These are phyloP conservation scores for Diceros bicornis DNA, from an alignment of 2,797 vertebrate genomes.

Conservation along the genomic window DNA sequence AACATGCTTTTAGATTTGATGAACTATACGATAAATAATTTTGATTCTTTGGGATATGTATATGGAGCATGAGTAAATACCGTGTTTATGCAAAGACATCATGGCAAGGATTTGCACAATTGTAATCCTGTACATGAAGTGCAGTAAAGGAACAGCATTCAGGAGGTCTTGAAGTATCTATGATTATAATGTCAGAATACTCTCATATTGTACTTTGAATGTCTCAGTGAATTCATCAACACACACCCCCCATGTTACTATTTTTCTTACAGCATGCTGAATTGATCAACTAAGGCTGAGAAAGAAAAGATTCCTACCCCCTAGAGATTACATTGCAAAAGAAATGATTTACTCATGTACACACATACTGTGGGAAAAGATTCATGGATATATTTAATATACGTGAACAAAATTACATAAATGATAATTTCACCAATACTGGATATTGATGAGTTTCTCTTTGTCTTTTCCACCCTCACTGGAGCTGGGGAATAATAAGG, in stretches of 20 bases:
- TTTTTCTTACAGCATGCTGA: not conserved
- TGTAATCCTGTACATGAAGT: not conserved
- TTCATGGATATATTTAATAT: conserved; percentile 8
- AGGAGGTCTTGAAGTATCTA: not conserved
- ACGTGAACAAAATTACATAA: not conserved
- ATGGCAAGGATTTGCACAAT: not conserved
- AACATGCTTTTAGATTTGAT: not conserved
- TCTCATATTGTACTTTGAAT: not conserved
- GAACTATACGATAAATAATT: not conserved
- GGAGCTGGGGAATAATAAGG: not conserved
- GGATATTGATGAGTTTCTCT: not conserved
- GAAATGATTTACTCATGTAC: not conserved
- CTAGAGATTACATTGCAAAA: not conserved
- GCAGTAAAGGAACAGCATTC: not conserved
- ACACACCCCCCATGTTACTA: not conserved
- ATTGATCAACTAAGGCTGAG: not conserved
- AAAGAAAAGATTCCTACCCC: not conserved
- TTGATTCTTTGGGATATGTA: not conserved
- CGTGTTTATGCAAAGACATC: not conserved
- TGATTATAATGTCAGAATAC: not conserved
- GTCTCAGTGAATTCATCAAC: not conserved
- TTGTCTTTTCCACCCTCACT: not conserved
- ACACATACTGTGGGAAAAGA: not conserved
- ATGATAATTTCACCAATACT: not conserved
- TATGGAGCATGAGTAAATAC: not conserved